Conservation (phyloP, 2,888 invertebrate genomes). For the Stegophylla sp. region DNA sequence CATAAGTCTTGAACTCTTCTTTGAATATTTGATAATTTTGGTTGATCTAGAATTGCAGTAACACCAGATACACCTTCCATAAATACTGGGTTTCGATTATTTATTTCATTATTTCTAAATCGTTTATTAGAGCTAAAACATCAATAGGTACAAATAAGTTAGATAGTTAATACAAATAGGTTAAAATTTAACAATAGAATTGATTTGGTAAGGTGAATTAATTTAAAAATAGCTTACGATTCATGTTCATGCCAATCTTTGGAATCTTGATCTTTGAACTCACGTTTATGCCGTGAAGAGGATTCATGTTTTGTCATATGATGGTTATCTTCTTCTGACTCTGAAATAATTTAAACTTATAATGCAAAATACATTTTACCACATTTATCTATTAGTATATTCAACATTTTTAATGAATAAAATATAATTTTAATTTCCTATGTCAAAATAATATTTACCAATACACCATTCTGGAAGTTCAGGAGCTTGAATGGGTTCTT, state of each 20-base stretch:
- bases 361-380: neutral
- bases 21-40: conserved; percentile 73
- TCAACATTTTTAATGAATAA: neutral
- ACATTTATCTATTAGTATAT: too few species aligned
- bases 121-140: conserved; percentile 66
- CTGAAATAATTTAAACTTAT: neutral
- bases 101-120: conserved; percentile 37
- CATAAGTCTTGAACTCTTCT: conserved; percentile 80
- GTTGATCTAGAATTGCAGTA: conserved; percentile 72
- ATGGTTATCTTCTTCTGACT: conserved; percentile 45
- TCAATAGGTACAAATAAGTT: conserved; percentile 70
- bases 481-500: conserved; percentile 69
- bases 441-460: conserved; percentile 64
- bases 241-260: conserved; percentile 50
- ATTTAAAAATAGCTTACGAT: neutral
- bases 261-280: conserved; percentile 14
- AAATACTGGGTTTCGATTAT: conserved; percentile 74
- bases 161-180: neutral
- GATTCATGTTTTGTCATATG: conserved; percentile 37
- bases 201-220: neutral
- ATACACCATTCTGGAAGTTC: conserved; percentile 86
- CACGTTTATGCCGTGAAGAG: conserved; percentile 31
- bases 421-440: neutral
- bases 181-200: too few species aligned
- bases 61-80: conserved; percentile 89